A percentile compares a stretch with the other conserved stretches of the same genome.
These are phyloP conservation scores for Oceanites oceanicus DNA, from an alignment of 2,113 vertebrate genomes.

Conservation along the genomic window DNA sequence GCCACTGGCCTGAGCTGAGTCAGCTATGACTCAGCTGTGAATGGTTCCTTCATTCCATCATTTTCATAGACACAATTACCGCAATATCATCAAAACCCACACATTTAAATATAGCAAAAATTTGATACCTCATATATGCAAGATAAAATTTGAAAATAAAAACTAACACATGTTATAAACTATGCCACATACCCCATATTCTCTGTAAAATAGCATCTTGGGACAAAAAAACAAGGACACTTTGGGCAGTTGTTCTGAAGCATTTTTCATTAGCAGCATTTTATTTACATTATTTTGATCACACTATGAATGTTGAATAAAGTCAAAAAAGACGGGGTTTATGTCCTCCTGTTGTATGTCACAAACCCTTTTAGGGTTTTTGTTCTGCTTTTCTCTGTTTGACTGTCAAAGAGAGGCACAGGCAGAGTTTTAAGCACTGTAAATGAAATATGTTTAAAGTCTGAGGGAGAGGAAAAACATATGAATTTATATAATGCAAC, in stretches of 20 bases:
- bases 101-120: background rate
- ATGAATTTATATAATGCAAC: background rate
- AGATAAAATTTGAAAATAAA: background rate
- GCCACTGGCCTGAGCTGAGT: background rate
- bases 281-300: background rate
- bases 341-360: background rate
- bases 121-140: background rate
- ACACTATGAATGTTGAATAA: background rate
- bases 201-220: background rate
- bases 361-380: accelerated
- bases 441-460: background rate
- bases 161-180: background rate
- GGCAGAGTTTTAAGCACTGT: background rate
- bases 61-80: background rate
- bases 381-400: background rate
- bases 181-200: accelerated
- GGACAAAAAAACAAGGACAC: accelerated
- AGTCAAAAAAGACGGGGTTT: accelerated
- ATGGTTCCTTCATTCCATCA: background rate
- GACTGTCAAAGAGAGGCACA: background rate
- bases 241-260: background rate
- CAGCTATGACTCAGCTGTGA: background rate
- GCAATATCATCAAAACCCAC: background rate
- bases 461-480: background rate
- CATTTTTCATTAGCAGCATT: background rate